Evolutionary conservation across 2,888 invertebrate genomes (phyloP).

Genomic region (Falcaria lacertinaria): DNA sequence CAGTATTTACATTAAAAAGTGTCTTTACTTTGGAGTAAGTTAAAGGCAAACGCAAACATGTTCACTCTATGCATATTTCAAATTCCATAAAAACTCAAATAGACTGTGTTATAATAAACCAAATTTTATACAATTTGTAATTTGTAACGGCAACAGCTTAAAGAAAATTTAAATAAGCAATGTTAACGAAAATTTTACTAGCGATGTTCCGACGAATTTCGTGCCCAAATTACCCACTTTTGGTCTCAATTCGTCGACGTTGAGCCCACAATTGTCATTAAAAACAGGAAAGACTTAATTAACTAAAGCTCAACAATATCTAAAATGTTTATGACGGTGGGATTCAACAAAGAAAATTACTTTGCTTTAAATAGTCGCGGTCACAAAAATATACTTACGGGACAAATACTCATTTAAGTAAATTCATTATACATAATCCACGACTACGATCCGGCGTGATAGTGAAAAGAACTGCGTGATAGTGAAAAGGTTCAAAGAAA

Average conservation of each 20-base stretch:
- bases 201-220: conserved; percentile 1
- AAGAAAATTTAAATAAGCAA: background rate
- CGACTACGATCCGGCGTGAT: no score
- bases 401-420: no score
- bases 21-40: no score
- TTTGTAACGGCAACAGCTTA: background rate
- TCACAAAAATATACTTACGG: background rate
- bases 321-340: conserved; percentile 6
- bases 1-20: no score
- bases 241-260: background rate
- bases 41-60: no score
- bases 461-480: no score
- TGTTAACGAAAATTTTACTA: background rate
- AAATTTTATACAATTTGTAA: background rate
- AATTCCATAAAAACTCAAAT: no score
- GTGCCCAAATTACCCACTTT: background rate
- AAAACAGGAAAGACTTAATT: conserved; percentile 15
- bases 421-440: no score
- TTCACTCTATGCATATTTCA: no score
- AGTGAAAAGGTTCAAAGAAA: no score
- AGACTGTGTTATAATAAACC: background rate
- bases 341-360: conserved; percentile 5
- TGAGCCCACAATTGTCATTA: conserved; percentile 14
- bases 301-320: conserved; percentile 17
- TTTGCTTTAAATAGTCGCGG: conserved; percentile 2